Evolutionary conservation across 2,888 invertebrate genomes (phyloP).

Genomic region (Drosophila nr. medialis): DNA sequence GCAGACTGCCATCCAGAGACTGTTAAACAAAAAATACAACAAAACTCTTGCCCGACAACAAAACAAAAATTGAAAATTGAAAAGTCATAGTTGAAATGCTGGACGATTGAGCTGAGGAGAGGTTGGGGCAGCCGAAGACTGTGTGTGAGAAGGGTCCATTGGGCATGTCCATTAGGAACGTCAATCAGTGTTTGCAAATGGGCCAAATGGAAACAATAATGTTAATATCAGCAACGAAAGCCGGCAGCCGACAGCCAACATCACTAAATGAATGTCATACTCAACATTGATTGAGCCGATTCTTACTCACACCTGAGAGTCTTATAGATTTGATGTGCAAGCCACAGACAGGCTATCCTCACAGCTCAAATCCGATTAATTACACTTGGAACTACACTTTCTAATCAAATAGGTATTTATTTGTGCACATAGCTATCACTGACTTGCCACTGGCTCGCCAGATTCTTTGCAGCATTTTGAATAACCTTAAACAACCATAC

Average conservation of each 20-base stretch:
- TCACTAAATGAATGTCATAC: constrained; percentile 1
- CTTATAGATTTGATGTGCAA: neutral
- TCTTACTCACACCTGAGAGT: neutral
- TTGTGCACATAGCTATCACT: neutral
- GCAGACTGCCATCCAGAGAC: neutral
- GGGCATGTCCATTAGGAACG: constrained; percentile 30
- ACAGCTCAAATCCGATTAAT: neutral
- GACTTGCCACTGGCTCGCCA: neutral
- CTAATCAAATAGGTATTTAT: neutral
- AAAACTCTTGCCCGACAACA: constrained; percentile 31
- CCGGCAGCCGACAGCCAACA: constrained; percentile 10
- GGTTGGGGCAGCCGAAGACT: neutral
- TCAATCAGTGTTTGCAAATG: constrained; percentile 24
- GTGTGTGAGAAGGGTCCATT: constrained; percentile 19
- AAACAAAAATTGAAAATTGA: constrained; percentile 35
- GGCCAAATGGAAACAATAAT: constrained; percentile 8
- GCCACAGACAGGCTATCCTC: too few relatives aligned
- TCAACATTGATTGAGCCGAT: neutral
- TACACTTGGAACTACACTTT: neutral
- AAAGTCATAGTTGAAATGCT: constrained; percentile 41
- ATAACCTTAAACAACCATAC: neutral
- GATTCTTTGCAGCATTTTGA: neutral
- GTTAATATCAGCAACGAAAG: neutral
- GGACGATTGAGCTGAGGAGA: neutral
- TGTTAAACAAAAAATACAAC: constrained; percentile 18